Evolutionary conservation across 2,888 invertebrate species (phyloP).

Genomic region (Agrotis clavis): DNA sequence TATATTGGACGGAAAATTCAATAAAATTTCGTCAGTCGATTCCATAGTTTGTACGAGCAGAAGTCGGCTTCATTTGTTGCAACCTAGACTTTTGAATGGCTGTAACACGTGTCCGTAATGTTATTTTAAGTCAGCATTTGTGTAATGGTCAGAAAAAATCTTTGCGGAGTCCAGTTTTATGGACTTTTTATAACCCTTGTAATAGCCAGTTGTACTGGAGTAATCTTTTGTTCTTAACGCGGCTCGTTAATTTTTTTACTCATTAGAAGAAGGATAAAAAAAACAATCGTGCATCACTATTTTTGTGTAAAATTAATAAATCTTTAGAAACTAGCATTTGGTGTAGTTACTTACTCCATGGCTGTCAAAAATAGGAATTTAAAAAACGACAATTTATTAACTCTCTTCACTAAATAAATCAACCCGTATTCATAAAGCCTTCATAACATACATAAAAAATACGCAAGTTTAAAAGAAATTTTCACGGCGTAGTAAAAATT

Average conservation of each 20-base stretch:
- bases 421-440: slow-evolving; percentile 39
- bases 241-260: too few relatives aligned
- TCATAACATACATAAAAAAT: slow-evolving; percentile 32
- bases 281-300: not conserved
- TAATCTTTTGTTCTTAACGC: not conserved
- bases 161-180: slow-evolving; percentile 5
- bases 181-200: not conserved
- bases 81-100: slow-evolving; percentile 54
- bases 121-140: slow-evolving; percentile 47
- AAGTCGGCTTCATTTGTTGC: slow-evolving; percentile 62
- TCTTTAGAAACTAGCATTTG: not conserved
- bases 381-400: slow-evolving; percentile 25
- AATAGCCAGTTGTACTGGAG: too few relatives aligned
- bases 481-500: slow-evolving; percentile 71
- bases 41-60: slow-evolving; percentile 78
- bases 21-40: slow-evolving; percentile 86
- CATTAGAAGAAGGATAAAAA: not conserved
- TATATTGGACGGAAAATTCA: slow-evolving; percentile 87
- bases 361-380: slow-evolving; percentile 13
- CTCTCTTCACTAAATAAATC: slow-evolving; percentile 55
- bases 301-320: not conserved
- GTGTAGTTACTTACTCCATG: not conserved
- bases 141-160: slow-evolving; percentile 29
- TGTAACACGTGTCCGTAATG: slow-evolving; percentile 52
- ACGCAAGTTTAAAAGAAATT: slow-evolving; percentile 53